Percentiles rank a stretch among this genome's conserved stretches.
phyloP scores from a whole-genome alignment of 2,888 invertebrate genomes.

The Hyles lineata region DNA sequence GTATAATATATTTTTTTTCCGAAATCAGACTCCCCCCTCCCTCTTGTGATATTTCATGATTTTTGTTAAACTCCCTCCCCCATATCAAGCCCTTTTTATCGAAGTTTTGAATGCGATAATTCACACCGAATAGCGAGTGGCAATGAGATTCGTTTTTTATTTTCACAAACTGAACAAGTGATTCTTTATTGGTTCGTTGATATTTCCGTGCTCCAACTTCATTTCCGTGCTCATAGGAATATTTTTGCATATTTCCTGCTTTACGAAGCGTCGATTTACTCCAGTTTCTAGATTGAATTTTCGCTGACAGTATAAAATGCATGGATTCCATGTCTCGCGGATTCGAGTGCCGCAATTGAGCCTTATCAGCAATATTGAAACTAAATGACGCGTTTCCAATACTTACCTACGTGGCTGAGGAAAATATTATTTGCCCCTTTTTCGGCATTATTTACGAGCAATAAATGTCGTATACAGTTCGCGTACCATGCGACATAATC shows the following conservation, averaged over 20 bases:
- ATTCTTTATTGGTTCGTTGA: conserved; percentile 39
- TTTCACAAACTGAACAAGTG: conserved; percentile 39
- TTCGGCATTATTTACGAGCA: conserved; percentile 36
- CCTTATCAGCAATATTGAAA: conserved; percentile 56
- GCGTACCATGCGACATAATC: conserved; percentile 8
- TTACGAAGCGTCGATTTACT: conserved; percentile 51
- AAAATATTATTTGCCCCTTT: conserved; percentile 47
- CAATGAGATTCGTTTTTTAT: neutral
- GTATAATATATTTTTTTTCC: too few relatives aligned
- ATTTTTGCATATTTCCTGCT: conserved; percentile 60
- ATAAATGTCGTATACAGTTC: conserved; percentile 32
- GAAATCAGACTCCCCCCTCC: too few relatives aligned
- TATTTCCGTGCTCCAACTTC: conserved; percentile 46
- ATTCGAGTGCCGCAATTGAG: conserved; percentile 44
- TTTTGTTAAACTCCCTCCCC: too few relatives aligned
- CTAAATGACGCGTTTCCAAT: conserved; percentile 51
- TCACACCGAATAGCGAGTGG: neutral
- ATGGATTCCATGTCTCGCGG: conserved; percentile 54
- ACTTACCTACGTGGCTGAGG: conserved; percentile 48
- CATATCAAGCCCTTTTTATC: too few relatives aligned
- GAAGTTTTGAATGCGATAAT: neutral
- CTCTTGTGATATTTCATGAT: too few relatives aligned
- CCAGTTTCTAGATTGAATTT: conserved; percentile 64
- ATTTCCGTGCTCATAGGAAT: conserved; percentile 44
- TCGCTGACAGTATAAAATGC: conserved; percentile 63